Conservation (phyloP, 2,797 vertebrate genomes). For the Lerista edwardsae region DNA sequence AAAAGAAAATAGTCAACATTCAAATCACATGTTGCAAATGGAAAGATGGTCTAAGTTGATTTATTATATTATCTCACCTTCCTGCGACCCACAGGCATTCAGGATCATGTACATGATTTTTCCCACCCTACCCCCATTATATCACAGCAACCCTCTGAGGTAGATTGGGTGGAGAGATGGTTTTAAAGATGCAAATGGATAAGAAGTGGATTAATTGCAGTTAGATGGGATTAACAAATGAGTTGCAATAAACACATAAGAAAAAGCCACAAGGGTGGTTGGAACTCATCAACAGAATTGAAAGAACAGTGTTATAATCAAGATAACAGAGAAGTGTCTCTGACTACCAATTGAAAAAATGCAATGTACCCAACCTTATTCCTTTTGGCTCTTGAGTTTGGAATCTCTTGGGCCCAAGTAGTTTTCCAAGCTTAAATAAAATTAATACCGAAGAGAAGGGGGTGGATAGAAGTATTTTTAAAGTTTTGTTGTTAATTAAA, state of each 20-base stretch:
- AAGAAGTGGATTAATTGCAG: background rate
- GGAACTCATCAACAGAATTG: constrained; percentile 33
- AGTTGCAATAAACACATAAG: constrained; percentile 11
- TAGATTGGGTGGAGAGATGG: background rate
- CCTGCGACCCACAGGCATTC: too few relatives aligned
- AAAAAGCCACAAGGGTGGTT: constrained; percentile 34
- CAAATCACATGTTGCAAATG: background rate
- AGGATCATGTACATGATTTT: background rate
- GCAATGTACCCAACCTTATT: constrained; percentile 11
- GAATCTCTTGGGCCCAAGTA: constrained; percentile 53
- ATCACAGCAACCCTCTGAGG: background rate
- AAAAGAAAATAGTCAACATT: background rate
- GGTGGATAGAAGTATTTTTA: constrained; percentile 49
- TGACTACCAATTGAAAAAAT: constrained; percentile 21
- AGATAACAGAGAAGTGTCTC: constrained; percentile 4
- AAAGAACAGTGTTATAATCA: constrained; percentile 36
- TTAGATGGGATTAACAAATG: constrained; percentile 10
- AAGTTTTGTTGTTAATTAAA: constrained; percentile 77
- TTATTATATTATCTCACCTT: background rate
- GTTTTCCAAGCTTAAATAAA: constrained; percentile 63
- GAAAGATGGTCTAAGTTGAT: background rate
- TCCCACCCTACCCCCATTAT: background rate
- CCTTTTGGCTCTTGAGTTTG: constrained; percentile 42
- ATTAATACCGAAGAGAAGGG: constrained; percentile 70
- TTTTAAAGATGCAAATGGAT: constrained; percentile 22